A percentile compares a stretch with the other conserved stretches of the same genome.
Conservation (phyloP, 1,140 invertebrate species). For the Calliphora vicina region DNA sequence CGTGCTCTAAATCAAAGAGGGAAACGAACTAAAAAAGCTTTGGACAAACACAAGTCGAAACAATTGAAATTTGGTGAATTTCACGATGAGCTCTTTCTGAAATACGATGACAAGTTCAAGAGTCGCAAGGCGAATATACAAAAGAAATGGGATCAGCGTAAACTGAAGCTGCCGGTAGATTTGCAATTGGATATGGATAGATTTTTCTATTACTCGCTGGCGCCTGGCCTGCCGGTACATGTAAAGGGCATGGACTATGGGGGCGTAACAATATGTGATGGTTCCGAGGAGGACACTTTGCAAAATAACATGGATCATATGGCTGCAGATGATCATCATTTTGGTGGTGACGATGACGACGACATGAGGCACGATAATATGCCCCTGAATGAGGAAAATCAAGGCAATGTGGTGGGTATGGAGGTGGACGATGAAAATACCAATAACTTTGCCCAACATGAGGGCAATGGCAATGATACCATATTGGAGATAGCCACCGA, state of each 20-base stretch:
- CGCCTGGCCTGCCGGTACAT: slow-evolving; percentile 49
- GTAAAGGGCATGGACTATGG: slow-evolving; percentile 51
- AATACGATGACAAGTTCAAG: slow-evolving; percentile 48
- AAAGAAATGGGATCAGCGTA: slow-evolving; percentile 60
- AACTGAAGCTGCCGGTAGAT: slow-evolving; percentile 55
- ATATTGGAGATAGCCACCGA: slow-evolving; percentile 58
- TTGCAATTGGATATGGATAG: slow-evolving; percentile 48
- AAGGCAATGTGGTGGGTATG: neutral
- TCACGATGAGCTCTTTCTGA: slow-evolving; percentile 48
- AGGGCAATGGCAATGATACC: slow-evolving; percentile 42
- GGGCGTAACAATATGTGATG: slow-evolving; percentile 49
- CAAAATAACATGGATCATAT: neutral
- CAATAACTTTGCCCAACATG: neutral
- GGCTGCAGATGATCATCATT: slow-evolving; percentile 15
- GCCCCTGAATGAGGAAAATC: neutral
- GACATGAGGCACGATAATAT: slow-evolving; percentile 11
- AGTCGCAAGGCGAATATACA: slow-evolving; percentile 54
- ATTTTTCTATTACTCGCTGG: slow-evolving; percentile 50
- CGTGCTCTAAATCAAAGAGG: slow-evolving; percentile 23
- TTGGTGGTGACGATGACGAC: slow-evolving; percentile 24
- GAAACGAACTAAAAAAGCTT: neutral
- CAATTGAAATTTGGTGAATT: slow-evolving; percentile 46
- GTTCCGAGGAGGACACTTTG: slow-evolving; percentile 28
- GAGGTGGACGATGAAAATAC: neutral
- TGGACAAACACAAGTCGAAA: slow-evolving; percentile 44